Base-by-base conservation (phyloP, 2,797 vertebrate genomes). In the Mormyrops attenuatus region DNA sequence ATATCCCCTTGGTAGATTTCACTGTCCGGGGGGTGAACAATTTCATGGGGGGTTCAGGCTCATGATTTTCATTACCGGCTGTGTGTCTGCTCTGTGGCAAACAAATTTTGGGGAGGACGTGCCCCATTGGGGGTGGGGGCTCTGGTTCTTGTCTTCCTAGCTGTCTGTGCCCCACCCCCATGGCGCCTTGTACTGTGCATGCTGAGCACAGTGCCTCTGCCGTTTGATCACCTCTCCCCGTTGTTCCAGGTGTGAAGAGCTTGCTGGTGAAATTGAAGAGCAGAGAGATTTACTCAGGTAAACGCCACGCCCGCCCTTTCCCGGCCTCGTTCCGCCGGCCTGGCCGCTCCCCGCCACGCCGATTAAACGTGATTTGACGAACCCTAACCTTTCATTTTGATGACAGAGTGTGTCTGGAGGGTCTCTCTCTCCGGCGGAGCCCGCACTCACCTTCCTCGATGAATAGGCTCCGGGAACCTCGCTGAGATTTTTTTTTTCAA, bases 221-320 rank as follows among this genome's bases (percentile, higher is more conserved):
- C 47, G n/a, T 88, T 92, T 95, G 93, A 96, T 91, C n/a, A 92
- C 92, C 94, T 94, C 92, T 94, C 94, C 91, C 91, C 93, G 89
- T 95, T 87, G 17, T 95, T 95, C 94, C 95, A 96, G 95, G 95
- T 95, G 92, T 96, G 94, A 96, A 95, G 93, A 94, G 93, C 92
- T 94, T 94, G 94, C 95, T 96, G 95, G 95, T 95, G 95, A 96
- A 94, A 94, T 94, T 95, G 94, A 96, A 95, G 94, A 95, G 94
- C 95, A 96, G 94, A 92, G 94, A 95, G 93, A 95, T 96, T 94
- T 94, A 96, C 93, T 96, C 94, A 96, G 95, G 95, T 95, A 96
- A 94, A 89, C 89, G 88, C 90, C 91, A 66, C 63, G 92, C 92
- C 90, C 89, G 92, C 92, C 89, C 89, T 89, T 50, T 84, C 34